Conservation (phyloP, 2,888 invertebrate species). For the Drosophila sordidula region DNA sequence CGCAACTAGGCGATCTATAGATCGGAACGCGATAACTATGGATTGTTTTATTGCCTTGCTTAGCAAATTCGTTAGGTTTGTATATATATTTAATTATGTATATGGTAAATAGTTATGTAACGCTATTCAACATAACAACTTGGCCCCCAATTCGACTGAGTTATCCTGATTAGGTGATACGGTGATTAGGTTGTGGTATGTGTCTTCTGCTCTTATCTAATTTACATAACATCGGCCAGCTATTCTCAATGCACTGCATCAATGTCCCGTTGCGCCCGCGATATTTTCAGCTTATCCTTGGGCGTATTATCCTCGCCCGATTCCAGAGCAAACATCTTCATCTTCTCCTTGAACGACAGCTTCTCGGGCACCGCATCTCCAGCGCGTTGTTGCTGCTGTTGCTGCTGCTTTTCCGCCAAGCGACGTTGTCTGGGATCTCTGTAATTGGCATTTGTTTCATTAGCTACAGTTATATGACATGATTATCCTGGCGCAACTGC, state of each 20-base stretch:
- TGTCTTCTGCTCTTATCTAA: constrained; percentile 29
- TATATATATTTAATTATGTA: constrained; percentile 31
- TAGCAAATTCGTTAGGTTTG: constrained; percentile 80
- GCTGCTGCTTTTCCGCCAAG: constrained; percentile 93
- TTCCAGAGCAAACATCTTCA: constrained; percentile 99
- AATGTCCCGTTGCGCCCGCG: constrained; percentile 97
- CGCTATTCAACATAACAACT: constrained; percentile 60
- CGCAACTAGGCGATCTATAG: constrained; percentile 28
- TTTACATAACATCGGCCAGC: constrained; percentile 46
- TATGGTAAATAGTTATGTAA: constrained; percentile 32
- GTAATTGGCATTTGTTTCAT: constrained; percentile 29
- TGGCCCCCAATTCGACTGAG: constrained; percentile 70
- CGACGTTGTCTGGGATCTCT: constrained; percentile 96
- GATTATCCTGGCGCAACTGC: constrained; percentile 9
- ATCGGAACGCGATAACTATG: constrained; percentile 57
- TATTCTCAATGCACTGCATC: constrained; percentile 89
- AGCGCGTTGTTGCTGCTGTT: constrained; percentile 86
- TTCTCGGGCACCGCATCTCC: constrained; percentile 91
- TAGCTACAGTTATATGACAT: not conserved
- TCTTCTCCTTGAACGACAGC: constrained; percentile 98
- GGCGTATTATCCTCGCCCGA: constrained; percentile 97
- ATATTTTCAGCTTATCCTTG: constrained; percentile 97
- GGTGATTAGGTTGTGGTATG: constrained; percentile 28
- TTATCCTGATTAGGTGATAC: constrained; percentile 26
- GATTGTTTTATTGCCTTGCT: constrained; percentile 74